Conservation (phyloP, 2,797 vertebrate genomes). For the Enteromius argenteus region DNA sequence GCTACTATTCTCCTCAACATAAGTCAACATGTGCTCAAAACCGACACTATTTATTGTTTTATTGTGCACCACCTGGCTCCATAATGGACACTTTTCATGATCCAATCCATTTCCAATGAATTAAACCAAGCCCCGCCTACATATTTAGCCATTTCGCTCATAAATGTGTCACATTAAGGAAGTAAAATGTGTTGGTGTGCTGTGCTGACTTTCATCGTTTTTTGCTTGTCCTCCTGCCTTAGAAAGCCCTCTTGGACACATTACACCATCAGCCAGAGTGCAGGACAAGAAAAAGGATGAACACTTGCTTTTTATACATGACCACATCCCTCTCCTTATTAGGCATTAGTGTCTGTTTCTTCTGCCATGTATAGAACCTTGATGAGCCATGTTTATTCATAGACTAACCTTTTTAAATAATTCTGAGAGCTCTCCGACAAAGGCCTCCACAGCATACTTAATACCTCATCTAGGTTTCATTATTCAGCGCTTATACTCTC, state of each 20-base stretch:
- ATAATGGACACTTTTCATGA: not conserved
- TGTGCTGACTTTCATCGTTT: conserved; percentile 84
- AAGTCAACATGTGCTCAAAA: not conserved
- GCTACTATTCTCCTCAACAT: too few relatives aligned
- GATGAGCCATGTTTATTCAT: conserved; percentile 99
- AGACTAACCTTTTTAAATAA: conserved; percentile 99
- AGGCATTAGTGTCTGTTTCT: conserved; percentile 93
- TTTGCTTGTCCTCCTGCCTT: conserved; percentile 87
- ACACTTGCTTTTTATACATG: conserved; percentile 80
- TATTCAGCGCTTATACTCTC: conserved; percentile 88
- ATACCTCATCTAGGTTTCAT: conserved; percentile 95
- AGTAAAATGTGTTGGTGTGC: not conserved
- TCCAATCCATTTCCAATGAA: not conserved
- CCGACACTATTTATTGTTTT: not conserved
- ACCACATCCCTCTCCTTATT: conserved; percentile 91
- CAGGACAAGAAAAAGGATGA: not conserved
- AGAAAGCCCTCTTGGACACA: conserved; percentile 60
- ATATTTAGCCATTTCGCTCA: not conserved
- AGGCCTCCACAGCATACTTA: conserved; percentile 93
- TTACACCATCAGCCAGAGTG: not conserved
- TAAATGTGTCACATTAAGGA: not conserved
- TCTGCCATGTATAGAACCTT: conserved; percentile 91
- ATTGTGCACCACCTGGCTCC: not conserved
- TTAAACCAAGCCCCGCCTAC: not conserved
- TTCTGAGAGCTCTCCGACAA: conserved; percentile 94